phyloP scores from a whole-genome alignment of 2,797 vertebrate genomes.

The Mycteria americana region DNA sequence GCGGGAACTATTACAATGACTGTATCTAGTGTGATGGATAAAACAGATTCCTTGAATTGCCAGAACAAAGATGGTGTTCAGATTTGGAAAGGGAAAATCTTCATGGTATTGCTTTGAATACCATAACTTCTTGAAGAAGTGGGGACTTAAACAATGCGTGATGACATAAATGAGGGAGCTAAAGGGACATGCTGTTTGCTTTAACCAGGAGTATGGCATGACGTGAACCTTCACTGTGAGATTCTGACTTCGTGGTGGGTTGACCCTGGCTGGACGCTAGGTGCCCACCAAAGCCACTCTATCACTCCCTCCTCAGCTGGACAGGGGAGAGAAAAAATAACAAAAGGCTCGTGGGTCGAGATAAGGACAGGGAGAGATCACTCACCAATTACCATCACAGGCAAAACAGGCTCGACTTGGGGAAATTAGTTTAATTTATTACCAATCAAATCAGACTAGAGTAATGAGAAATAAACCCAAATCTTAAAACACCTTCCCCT shows the following conservation, averaged over 20 bases:
- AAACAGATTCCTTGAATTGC: background rate
- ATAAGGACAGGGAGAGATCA: background rate
- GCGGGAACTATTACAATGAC: background rate
- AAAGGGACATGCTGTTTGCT: background rate
- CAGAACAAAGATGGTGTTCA: background rate
- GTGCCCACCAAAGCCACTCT: background rate
- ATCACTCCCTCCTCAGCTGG: background rate
- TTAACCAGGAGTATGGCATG: background rate
- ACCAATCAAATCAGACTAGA: background rate
- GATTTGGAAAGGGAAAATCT: background rate
- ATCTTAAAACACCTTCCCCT: background rate
- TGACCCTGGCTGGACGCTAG: background rate
- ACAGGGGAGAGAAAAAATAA: background rate
- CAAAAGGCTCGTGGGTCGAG: background rate
- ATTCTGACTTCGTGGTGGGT: background rate
- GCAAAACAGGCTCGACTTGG: background rate
- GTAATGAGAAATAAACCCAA: background rate
- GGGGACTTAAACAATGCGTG: fast-evolving
- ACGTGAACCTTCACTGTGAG: background rate
- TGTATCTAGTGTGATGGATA: background rate
- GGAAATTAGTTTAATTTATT: background rate
- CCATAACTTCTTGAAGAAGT: background rate
- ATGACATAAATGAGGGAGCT: background rate
- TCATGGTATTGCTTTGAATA: background rate
- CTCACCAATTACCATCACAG: fast-evolving